These are phyloP conservation scores for Loripinus fragilis DNA, from an alignment of 2,888 invertebrate genomes.

Conservation along the genomic window DNA sequence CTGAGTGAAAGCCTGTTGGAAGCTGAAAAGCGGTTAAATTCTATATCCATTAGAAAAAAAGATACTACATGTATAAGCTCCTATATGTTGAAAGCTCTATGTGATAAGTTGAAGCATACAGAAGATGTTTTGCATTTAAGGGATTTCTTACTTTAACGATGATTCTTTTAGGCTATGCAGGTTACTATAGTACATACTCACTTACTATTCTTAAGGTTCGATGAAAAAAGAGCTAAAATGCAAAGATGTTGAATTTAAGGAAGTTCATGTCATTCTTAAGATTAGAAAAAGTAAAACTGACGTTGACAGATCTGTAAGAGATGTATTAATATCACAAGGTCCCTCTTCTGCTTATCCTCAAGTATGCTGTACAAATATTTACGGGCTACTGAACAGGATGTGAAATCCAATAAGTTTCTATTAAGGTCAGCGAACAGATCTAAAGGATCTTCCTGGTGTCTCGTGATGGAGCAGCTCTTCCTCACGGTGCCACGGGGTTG, in stretches of 20 bases:
- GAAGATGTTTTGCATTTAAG: conserved; percentile 11
- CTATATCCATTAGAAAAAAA: conserved; percentile 36
- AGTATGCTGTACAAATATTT: conserved; percentile 36
- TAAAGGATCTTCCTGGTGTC: no score
- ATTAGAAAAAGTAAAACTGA: conserved; percentile 45
- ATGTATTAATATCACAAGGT: conserved; percentile 31
- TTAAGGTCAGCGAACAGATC: conserved; percentile 33
- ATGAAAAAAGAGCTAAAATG: conserved; percentile 21
- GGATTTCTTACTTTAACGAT: conserved; percentile 19
- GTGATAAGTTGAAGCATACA: conserved; percentile 11
- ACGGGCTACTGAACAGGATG: background rate
- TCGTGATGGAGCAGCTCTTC: no score
- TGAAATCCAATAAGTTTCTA: conserved; percentile 27
- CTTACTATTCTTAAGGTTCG: conserved; percentile 6
- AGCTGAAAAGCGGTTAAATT: conserved; percentile 30
- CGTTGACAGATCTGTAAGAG: conserved; percentile 25
- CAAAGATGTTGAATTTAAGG: conserved; percentile 28
- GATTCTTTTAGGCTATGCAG: conserved; percentile 22
- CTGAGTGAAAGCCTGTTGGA: conserved; percentile 27
- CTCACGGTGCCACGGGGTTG: no score
- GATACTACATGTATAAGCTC: conserved; percentile 31
- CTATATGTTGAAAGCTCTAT: conserved; percentile 33
- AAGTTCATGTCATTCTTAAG: conserved; percentile 19
- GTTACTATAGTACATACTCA: no score
- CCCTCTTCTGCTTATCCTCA: conserved; percentile 30